Base-by-base conservation (phyloP, 1,140 invertebrate species). In the Penaeus chinensis region DNA sequence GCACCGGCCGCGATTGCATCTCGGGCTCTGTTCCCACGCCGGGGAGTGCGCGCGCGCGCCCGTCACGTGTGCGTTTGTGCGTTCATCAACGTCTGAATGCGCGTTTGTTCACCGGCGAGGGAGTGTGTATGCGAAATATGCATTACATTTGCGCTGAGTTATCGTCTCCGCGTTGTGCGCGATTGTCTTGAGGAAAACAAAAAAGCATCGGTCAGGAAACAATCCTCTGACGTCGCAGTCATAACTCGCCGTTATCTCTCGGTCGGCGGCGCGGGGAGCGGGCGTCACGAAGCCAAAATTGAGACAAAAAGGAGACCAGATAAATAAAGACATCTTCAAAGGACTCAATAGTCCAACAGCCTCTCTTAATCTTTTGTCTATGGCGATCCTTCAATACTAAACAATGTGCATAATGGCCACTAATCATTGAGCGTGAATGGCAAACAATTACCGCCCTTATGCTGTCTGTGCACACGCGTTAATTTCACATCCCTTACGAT, bases 361-460 rank as follows among this genome's bases (percentile, higher is more conserved):
- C 71, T 74, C 27, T 27, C 27, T 24, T n/a, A 27, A 54, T 19
- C 66, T 69, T 24, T 61, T 71, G 47, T 66, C 54, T 74, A 42
- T 10, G 37, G 32, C n/a, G 32, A 69, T 74, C 66, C 66, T 74
- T 71, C 82, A 84, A 74, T 71, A 71, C 82, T 69, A 74, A 84
- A 84, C 32, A 84, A 42, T 69, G 24, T 84, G 69, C n/a, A 27
- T 84, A 84, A 84, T 84, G 47, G 82, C 82, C 63, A 60, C 42
- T 74, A 71, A 74, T 84, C 65, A 69, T 20, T 37, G n/a, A 32
- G 16, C 32, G 27, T 22, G 37, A n/a, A 11, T 16, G 24, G n/a
- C 65, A 11, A 32, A 22, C n/a, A 82, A 66, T 42, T 69, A 27
- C 69, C 61, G 62, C 24, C 81, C 81, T 42, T 42, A 47, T 20